Conservation (phyloP, 2,113 vertebrate genomes). For the Rhabdornis inornatus region DNA sequence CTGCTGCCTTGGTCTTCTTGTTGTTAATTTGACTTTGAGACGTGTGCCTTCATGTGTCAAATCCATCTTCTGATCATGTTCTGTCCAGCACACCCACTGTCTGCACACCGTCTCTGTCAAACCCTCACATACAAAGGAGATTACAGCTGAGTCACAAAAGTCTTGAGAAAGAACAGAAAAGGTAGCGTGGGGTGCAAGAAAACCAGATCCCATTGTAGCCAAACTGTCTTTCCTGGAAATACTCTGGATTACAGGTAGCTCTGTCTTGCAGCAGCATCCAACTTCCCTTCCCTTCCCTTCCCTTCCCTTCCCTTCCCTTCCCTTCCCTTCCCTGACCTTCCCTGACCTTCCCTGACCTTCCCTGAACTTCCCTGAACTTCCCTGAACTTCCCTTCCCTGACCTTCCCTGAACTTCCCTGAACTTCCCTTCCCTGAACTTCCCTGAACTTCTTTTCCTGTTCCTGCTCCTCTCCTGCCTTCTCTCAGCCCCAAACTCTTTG, state of each 20-base stretch:
- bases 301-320: too few species aligned
- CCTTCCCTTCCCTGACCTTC: too few species aligned
- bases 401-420: neutral
- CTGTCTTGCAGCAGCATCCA: neutral
- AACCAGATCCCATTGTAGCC: neutral
- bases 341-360: too few species aligned
- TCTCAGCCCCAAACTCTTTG: neutral
- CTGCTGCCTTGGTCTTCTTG: neutral
- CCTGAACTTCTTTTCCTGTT: too few species aligned
- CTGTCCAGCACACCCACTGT: neutral
- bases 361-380: too few species aligned
- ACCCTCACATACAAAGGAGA: too few species aligned
- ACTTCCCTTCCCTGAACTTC: neutral
- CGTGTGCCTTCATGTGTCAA: accelerated
- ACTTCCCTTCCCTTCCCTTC: too few species aligned
- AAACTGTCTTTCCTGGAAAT: neutral
- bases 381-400: neutral
- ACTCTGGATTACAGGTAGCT: neutral
- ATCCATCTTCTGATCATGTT: neutral
- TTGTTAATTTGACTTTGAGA: neutral
- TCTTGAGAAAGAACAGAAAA: neutral
- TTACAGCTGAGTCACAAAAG: neutral
- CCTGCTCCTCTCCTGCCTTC: neutral
- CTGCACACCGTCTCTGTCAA: too few species aligned
- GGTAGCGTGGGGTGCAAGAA: neutral